A percentile compares a stretch with the other conserved stretches of the same genome.
phyloP scores from a whole-genome alignment of 2,113 vertebrate species.

The Galeopterus variegatus region DNA sequence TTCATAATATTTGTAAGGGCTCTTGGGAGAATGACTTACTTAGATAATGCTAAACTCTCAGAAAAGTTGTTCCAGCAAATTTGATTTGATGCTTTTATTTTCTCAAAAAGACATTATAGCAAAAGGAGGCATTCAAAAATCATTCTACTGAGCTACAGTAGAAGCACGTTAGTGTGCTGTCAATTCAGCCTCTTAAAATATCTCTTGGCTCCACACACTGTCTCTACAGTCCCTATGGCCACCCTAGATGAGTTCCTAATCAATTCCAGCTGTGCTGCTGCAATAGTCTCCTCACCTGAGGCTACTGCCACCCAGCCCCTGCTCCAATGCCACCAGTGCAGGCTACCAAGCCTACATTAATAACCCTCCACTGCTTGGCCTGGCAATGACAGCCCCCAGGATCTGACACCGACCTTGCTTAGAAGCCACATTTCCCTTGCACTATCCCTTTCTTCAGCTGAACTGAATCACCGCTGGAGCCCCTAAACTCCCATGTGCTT shows the following conservation, averaged over 20 bases:
- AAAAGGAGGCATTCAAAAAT: constrained; percentile 70
- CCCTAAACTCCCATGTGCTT: not conserved
- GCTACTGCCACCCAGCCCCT: not conserved
- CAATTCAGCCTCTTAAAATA: constrained; percentile 65
- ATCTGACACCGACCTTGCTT: not conserved
- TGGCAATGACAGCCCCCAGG: not conserved
- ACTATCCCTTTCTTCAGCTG: not conserved
- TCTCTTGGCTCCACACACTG: not conserved
- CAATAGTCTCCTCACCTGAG: not conserved
- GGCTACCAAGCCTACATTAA: not conserved
- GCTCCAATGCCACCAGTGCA: not conserved
- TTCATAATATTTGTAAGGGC: constrained; percentile 42
- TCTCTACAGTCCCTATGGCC: not conserved
- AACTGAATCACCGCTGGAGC: not conserved
- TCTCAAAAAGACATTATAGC: constrained; percentile 68
- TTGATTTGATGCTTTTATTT: constrained; percentile 76
- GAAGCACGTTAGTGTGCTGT: constrained; percentile 54
- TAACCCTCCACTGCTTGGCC: not conserved
- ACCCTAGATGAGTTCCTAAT: constrained; percentile 28
- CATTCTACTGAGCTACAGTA: constrained; percentile 17
- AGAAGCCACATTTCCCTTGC: not conserved
- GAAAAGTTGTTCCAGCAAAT: constrained; percentile 73
- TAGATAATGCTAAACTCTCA: constrained; percentile 64
- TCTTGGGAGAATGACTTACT: constrained; percentile 68
- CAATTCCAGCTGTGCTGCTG: constrained; percentile 35